These are phyloP conservation scores for Andricus quercusramuli DNA, from an alignment of 2,888 invertebrate species.

Conservation along the genomic window DNA sequence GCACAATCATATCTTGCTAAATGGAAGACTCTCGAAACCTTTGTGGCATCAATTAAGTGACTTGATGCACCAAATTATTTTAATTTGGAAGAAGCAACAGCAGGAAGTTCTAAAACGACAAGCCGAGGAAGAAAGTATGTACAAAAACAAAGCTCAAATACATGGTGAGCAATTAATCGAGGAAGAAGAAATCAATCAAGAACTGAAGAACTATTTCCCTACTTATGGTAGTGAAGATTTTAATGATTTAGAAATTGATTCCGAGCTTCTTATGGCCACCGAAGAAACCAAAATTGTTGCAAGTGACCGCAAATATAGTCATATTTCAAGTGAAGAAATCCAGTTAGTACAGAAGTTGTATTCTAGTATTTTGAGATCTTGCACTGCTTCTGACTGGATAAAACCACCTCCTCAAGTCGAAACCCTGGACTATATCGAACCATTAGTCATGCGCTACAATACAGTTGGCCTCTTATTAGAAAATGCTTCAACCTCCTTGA, in stretches of 20 bases:
- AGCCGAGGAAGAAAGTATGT: conserved; percentile 88
- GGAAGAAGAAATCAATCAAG: conserved; percentile 83
- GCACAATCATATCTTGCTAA: conserved; percentile 83
- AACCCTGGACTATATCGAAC: conserved; percentile 78
- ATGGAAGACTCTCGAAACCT: conserved; percentile 78
- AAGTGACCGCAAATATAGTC: neutral
- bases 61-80: conserved; percentile 83
- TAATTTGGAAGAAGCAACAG: conserved; percentile 89
- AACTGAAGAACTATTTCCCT: conserved; percentile 86
- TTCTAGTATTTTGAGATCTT: conserved; percentile 81
- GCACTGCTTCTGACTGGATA: conserved; percentile 83
- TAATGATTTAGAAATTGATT: conserved; percentile 82
- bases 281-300: conserved; percentile 58
- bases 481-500: conserved; percentile 80
- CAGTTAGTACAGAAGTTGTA: conserved; percentile 83
- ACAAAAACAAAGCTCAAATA: conserved; percentile 84
- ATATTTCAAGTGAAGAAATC: conserved; percentile 79
- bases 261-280: conserved; percentile 61
- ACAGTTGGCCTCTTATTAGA: conserved; percentile 81
- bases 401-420: conserved; percentile 67
- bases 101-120: conserved; percentile 84
- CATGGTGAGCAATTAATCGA: conserved; percentile 85
- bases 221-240: conserved; percentile 86
- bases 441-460: conserved; percentile 82
- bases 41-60: conserved; percentile 80